These are phyloP conservation scores for Netelia melanura DNA, from an alignment of 2,888 invertebrate genomes.

Conservation along the genomic window DNA sequence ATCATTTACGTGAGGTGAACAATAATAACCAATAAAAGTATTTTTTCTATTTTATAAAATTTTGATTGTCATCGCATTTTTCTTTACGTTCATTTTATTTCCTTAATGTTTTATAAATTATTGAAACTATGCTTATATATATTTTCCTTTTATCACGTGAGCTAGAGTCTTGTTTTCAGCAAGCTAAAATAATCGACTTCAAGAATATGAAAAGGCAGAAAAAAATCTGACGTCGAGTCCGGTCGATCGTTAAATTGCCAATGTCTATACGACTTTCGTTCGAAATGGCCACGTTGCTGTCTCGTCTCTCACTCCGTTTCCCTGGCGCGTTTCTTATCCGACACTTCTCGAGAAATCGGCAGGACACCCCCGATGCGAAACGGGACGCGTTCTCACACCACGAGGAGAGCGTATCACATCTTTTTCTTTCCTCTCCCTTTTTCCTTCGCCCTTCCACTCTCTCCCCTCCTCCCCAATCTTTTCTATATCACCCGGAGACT, in stretches of 20 bases:
- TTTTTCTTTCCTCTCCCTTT: slow-evolving; percentile 31
- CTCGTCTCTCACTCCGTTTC: slow-evolving; percentile 57
- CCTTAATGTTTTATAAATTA: too few species aligned
- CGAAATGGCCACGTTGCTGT: slow-evolving; percentile 1
- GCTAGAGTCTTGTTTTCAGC: background rate
- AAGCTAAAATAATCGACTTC: background rate
- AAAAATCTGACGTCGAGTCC: background rate
- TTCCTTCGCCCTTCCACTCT: slow-evolving; percentile 27
- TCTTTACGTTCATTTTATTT: too few species aligned
- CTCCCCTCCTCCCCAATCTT: background rate
- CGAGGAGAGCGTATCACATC: slow-evolving; percentile 24
- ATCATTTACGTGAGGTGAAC: too few species aligned
- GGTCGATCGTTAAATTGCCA: slow-evolving; percentile 14
- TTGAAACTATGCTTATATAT: too few species aligned
- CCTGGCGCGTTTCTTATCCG: slow-evolving; percentile 47
- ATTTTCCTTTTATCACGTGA: too few species aligned
- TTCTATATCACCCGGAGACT: slow-evolving; percentile 37
- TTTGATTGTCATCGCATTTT: background rate
- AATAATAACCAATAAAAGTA: too few species aligned
- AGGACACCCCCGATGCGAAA: slow-evolving; percentile 43
- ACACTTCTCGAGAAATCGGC: slow-evolving; percentile 54
- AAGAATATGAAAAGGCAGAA: background rate
- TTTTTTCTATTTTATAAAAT: background rate
- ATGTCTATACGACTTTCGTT: slow-evolving; percentile 5
- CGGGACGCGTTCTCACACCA: slow-evolving; percentile 26